phyloP scores from a whole-genome alignment of 2,888 invertebrate genomes.

The Synanthedon andrenaeformis region DNA sequence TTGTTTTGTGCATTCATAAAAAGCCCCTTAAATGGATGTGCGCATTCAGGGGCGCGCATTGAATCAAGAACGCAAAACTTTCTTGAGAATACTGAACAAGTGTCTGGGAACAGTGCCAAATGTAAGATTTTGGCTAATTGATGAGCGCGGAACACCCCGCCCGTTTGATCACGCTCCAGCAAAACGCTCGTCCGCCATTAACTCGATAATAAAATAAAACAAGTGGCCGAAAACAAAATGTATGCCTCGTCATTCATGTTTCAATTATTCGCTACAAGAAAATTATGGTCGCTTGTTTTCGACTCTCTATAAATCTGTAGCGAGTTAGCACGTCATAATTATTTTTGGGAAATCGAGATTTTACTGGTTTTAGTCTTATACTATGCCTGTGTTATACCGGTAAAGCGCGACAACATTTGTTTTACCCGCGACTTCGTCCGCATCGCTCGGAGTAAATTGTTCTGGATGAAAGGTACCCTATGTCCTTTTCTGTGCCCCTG shows the following conservation, averaged over 20 bases:
- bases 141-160: constrained; percentile 47
- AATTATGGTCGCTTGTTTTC: background rate
- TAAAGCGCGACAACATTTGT: too few species aligned
- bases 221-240: constrained; percentile 15
- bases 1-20: constrained; percentile 12
- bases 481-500: too few species aligned
- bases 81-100: constrained; percentile 36
- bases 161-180: constrained; percentile 51
- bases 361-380: background rate
- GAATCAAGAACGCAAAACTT: constrained; percentile 28
- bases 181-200: constrained; percentile 21
- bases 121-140: constrained; percentile 59
- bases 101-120: constrained; percentile 60
- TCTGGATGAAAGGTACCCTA: too few species aligned
- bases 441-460: too few species aligned
- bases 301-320: background rate
- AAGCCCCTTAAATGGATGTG: constrained; percentile 39
- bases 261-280: constrained; percentile 4
- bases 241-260: constrained; percentile 14
- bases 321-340: background rate
- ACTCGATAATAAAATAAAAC: constrained; percentile 29
- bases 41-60: constrained; percentile 21
- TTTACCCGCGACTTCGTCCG: too few species aligned
- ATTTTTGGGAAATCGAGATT: background rate
- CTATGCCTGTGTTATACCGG: too few species aligned